These are phyloP conservation scores for Zapus hudsonius DNA, from an alignment of 2,113 vertebrate species.

Conservation along the genomic window DNA sequence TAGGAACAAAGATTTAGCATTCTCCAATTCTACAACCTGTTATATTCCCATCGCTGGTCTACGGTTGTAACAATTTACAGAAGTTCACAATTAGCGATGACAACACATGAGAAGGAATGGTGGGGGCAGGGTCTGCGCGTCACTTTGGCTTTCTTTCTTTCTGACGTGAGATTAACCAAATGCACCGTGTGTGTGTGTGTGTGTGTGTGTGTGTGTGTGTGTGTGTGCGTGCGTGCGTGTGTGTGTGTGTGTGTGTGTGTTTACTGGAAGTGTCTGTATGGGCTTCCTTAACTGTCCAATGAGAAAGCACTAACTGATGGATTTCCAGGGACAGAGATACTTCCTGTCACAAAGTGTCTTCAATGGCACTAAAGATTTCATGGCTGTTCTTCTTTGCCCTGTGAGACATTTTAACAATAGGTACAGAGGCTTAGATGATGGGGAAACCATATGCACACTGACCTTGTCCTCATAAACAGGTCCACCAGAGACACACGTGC, in stretches of 20 bases:
- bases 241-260: neutral
- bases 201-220: neutral
- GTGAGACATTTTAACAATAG: neutral
- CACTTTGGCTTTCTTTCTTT: constrained; percentile 45
- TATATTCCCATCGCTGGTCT: constrained; percentile 65
- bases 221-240: neutral
- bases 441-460: neutral
- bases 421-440: neutral
- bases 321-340: neutral
- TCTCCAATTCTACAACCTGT: constrained; percentile 77
- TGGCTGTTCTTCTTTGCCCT: neutral
- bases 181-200: neutral
- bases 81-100: constrained; percentile 44
- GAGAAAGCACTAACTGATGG: neutral
- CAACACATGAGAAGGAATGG: neutral
- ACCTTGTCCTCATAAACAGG: neutral
- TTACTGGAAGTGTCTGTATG: constrained; percentile 3
- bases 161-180: neutral
- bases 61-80: constrained; percentile 48
- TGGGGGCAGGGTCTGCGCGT: neutral
- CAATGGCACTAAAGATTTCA: neutral
- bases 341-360: neutral
- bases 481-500: neutral
- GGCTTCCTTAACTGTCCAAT: constrained; percentile 13
- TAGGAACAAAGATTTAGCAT: constrained; percentile 76